Evolutionary conservation across 1,140 invertebrate genomes (phyloP).

Genomic region (Metopolophium dirhodum): DNA sequence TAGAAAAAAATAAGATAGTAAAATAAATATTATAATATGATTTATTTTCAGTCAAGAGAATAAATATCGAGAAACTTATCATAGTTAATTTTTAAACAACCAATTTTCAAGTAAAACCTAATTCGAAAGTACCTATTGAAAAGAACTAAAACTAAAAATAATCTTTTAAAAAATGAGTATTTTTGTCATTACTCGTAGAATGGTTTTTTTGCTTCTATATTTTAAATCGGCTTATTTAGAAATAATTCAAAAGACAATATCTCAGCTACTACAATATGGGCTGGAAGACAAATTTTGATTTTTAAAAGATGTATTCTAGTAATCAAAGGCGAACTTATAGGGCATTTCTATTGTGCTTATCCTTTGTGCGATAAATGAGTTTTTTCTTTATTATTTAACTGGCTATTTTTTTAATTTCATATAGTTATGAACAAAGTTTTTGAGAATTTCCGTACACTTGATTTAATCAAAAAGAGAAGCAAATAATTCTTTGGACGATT

Average conservation of each 20-base stretch:
- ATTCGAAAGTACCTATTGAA: background rate
- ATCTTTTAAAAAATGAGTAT: background rate
- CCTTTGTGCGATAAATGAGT: slow-evolving; percentile 28
- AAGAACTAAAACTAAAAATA: background rate
- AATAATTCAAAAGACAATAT: slow-evolving; percentile 19
- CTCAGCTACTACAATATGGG: background rate
- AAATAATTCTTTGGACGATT: slow-evolving; percentile 36
- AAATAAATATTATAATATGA: background rate
- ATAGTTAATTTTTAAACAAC: background rate
- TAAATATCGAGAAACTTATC: background rate
- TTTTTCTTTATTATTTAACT: slow-evolving; percentile 42
- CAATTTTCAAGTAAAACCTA: background rate
- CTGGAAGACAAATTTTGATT: slow-evolving; percentile 26
- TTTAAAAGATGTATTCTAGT: slow-evolving; percentile 32
- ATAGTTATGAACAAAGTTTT: slow-evolving; percentile 38
- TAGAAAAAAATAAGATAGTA: background rate
- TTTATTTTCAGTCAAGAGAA: too few species aligned
- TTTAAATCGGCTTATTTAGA: background rate
- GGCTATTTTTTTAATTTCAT: slow-evolving; percentile 13
- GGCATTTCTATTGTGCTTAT: slow-evolving; percentile 24
- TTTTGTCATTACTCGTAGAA: background rate
- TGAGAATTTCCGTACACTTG: slow-evolving; percentile 25
- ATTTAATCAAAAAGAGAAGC: slow-evolving; percentile 52
- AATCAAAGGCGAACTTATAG: slow-evolving; percentile 49
- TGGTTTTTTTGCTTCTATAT: background rate